Evolutionary conservation across 2,797 vertebrate species (phyloP).

Genomic region (Oceanodroma leucorhoa): DNA sequence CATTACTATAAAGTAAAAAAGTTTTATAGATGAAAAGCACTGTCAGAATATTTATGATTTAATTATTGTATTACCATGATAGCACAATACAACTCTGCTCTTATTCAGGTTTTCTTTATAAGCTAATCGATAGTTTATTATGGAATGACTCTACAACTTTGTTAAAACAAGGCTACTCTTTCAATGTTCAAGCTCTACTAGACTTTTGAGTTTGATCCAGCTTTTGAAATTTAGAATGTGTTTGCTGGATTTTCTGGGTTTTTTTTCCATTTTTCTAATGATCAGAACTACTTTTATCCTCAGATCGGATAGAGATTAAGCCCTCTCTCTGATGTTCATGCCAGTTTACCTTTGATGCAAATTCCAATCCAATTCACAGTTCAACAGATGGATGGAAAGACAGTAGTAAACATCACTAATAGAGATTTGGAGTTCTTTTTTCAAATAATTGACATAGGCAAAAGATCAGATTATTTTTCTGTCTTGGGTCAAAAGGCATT

Average conservation of each 20-base stretch:
- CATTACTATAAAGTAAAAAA: background rate
- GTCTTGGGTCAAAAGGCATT: background rate
- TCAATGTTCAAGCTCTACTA: background rate
- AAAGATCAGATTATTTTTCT: constrained; percentile 35
- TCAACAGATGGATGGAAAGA: constrained; percentile 34
- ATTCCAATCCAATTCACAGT: constrained; percentile 28
- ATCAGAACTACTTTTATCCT: background rate
- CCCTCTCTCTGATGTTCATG: background rate
- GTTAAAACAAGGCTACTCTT: background rate
- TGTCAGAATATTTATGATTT: background rate
- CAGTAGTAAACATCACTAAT: background rate
- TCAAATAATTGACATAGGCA: background rate
- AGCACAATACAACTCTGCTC: background rate
- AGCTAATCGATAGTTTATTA: background rate
- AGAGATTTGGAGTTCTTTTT: background rate
- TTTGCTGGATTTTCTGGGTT: background rate
- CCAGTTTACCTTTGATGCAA: constrained; percentile 48
- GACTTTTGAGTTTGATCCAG: background rate
- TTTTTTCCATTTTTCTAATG: background rate
- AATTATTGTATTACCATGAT: background rate
- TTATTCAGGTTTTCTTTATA: background rate
- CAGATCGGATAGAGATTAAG: background rate
- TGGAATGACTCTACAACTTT: background rate
- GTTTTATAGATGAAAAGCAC: background rate
- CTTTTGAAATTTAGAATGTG: background rate